A percentile compares a stretch with the other conserved stretches of the same genome.
These are phyloP conservation scores for Eublepharis macularius DNA, from an alignment of 2,113 vertebrate genomes.

Conservation along the genomic window DNA sequence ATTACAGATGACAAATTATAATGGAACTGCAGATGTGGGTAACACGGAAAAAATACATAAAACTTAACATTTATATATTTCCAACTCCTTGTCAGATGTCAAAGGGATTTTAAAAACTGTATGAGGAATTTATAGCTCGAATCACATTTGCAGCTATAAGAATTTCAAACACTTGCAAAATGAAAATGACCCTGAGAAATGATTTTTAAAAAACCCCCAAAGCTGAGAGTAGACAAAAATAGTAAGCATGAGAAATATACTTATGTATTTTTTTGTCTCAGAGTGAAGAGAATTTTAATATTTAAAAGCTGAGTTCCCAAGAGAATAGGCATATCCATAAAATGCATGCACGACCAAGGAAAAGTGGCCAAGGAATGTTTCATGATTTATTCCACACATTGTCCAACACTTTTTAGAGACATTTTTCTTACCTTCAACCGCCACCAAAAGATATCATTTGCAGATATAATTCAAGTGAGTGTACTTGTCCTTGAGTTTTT, in stretches of 20 bases:
- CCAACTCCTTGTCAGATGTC: constrained; percentile 72
- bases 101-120: constrained; percentile 71
- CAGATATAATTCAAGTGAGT: not conserved
- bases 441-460: not conserved
- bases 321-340: constrained; percentile 20
- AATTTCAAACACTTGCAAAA: constrained; percentile 49
- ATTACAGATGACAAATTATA: constrained; percentile 72
- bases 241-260: not conserved
- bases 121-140: constrained; percentile 69
- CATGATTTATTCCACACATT: not conserved
- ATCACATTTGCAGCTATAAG: constrained; percentile 55
- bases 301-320: constrained; percentile 2
- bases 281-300: not conserved
- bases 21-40: constrained; percentile 62
- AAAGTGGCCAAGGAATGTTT: not conserved
- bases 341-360: not conserved
- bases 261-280: not conserved
- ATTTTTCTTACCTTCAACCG: constrained; percentile 13
- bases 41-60: constrained; percentile 68
- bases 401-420: constrained; percentile 20
- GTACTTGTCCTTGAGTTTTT: not conserved
- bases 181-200: constrained; percentile 48
- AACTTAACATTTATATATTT: constrained; percentile 71
- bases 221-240: constrained; percentile 30
- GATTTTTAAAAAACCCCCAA: constrained; percentile 4